A percentile compares a stretch with the other conserved stretches of the same genome.
Conservation (phyloP, 64 coral and sea anemone species). For the Porites australiensis region DNA sequence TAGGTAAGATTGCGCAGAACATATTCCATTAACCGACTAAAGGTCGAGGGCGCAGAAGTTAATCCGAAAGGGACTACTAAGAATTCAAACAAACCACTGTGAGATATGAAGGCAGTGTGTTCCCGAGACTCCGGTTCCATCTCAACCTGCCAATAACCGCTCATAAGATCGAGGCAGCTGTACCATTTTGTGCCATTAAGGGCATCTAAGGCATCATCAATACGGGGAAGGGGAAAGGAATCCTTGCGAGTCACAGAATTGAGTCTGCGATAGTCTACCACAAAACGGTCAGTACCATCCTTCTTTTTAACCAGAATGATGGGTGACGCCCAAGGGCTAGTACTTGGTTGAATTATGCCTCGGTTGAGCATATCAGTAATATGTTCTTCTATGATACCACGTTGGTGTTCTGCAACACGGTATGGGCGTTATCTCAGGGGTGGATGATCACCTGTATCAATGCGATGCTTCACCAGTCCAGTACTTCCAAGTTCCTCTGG, state of each 20-base stretch:
- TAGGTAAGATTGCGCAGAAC: slow-evolving; percentile 45
- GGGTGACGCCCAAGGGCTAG: slow-evolving; percentile 12
- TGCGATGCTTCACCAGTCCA: not conserved
- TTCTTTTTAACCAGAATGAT: slow-evolving; percentile 3
- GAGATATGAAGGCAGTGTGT: not conserved
- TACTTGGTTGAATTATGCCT: no score
- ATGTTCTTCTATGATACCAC: no score
- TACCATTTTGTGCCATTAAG: not conserved
- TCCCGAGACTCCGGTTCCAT: not conserved
- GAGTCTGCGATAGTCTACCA: not conserved
- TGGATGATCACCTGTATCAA: slow-evolving; percentile 15
- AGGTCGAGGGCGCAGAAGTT: no score
- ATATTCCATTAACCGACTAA: not conserved
- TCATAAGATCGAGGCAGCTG: not conserved
- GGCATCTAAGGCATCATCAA: not conserved
- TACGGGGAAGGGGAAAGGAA: slow-evolving; percentile 24
- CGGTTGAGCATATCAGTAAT: no score
- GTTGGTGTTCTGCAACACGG: no score
- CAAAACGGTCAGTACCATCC: not conserved
- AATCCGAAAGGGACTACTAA: not conserved
- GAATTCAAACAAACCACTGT: slow-evolving; percentile 32
- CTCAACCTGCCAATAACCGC: not conserved
- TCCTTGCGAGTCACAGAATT: not conserved
- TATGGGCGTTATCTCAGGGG: no score
- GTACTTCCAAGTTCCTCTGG: slow-evolving; percentile 24